These are phyloP conservation scores for Matsumyia berberina DNA, from an alignment of 2,888 invertebrate species.

Conservation along the genomic window DNA sequence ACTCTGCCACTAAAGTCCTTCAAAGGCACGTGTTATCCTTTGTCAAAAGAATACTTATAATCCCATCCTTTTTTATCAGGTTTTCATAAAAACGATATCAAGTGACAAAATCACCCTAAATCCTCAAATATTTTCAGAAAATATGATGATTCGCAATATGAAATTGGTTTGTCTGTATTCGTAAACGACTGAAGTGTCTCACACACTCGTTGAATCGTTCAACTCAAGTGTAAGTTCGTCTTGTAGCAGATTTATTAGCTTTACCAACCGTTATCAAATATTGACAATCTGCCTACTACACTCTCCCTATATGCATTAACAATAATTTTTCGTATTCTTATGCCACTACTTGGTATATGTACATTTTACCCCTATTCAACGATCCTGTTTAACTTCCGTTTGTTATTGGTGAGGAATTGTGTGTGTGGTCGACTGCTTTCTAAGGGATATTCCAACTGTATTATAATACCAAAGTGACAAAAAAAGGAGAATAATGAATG, in stretches of 20 bases:
- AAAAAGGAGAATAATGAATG: slow-evolving; percentile 9
- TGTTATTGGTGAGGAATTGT: not conserved
- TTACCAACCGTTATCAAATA: slow-evolving; percentile 46
- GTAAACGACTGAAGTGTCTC: slow-evolving; percentile 7
- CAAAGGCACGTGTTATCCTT: no score
- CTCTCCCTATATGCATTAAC: not conserved
- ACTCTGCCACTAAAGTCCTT: no score
- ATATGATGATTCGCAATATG: not conserved
- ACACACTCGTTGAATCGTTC: slow-evolving; percentile 19
- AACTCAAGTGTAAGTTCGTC: slow-evolving; percentile 15
- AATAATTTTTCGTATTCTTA: slow-evolving; percentile 2
- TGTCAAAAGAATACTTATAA: no score
- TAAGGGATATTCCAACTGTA: slow-evolving; percentile 33
- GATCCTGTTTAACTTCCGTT: slow-evolving; percentile 49
- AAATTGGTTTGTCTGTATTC: slow-evolving; percentile 1
- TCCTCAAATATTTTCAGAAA: slow-evolving; percentile 10
- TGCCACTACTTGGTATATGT: not conserved
- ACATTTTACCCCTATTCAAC: slow-evolving; percentile 16
- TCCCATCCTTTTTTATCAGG: not conserved
- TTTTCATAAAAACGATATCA: slow-evolving; percentile 24
- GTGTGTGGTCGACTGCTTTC: not conserved
- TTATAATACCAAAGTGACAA: slow-evolving; percentile 3
- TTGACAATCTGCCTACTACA: slow-evolving; percentile 15
- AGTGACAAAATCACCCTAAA: slow-evolving; percentile 29
- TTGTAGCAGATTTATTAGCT: slow-evolving; percentile 7